Evolutionary conservation across 1,140 invertebrate species (phyloP).

Genomic region (Berghia stephanieae): DNA sequence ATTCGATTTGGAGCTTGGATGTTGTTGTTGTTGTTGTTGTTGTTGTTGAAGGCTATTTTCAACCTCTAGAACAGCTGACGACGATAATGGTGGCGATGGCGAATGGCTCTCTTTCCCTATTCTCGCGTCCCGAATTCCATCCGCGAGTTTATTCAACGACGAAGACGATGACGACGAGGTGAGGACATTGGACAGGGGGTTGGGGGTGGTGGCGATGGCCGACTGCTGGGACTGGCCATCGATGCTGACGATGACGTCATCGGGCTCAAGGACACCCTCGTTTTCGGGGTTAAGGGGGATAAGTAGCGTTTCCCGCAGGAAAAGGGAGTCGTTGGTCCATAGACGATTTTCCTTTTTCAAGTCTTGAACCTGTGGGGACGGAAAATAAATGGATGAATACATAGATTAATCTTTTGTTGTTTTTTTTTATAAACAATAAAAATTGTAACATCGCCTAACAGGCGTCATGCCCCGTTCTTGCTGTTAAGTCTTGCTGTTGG

Average conservation of each 20-base stretch:
- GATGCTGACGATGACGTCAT: slow-evolving; percentile 33
- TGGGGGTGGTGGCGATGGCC: neutral
- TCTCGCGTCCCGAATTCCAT: too few species aligned
- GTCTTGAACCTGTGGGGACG: slow-evolving; percentile 29
- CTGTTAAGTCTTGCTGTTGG: too few species aligned
- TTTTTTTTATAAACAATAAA: too few species aligned
- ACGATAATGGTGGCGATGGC: neutral
- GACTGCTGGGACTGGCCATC: too few species aligned
- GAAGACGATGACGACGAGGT: neutral
- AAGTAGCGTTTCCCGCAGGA: slow-evolving; percentile 48
- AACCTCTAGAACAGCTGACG: too few species aligned
- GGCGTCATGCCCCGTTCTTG: too few species aligned
- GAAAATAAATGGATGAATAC: neutral
- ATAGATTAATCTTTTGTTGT: too few species aligned
- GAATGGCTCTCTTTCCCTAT: too few species aligned
- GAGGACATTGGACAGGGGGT: neutral
- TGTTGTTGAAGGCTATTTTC: too few species aligned
- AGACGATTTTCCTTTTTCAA: slow-evolving; percentile 54
- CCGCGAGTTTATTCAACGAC: too few species aligned
- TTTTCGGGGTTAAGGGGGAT: slow-evolving; percentile 49
- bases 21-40: too few species aligned
- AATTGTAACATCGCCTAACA: neutral
- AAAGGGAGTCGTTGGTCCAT: slow-evolving; percentile 58
- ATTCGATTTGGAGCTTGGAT: too few species aligned
- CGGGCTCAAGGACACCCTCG: slow-evolving; percentile 36